phyloP scores from a whole-genome alignment of 2,888 invertebrate genomes.

The Lasioglossum lativentre region DNA sequence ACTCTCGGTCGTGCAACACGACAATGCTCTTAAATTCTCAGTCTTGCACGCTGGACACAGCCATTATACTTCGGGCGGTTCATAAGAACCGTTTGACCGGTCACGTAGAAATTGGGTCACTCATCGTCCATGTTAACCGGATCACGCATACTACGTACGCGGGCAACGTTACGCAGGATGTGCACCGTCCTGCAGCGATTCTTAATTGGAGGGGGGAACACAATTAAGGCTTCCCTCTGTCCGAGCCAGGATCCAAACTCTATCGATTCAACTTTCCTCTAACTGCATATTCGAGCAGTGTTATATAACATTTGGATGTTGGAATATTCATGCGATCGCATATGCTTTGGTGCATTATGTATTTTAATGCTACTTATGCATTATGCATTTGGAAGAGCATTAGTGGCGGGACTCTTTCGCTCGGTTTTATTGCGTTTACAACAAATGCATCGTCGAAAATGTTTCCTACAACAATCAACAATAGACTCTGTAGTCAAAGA shows the following conservation, averaged over 20 bases:
- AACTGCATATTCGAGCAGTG: neutral
- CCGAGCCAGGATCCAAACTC: neutral
- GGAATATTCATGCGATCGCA: neutral
- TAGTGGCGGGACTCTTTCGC: neutral
- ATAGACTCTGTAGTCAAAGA: neutral
- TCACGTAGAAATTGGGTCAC: slow-evolving; percentile 53
- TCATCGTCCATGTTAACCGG: neutral
- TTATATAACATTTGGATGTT: slow-evolving; percentile 1
- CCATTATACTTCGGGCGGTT: slow-evolving; percentile 58
- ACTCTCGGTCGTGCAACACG: slow-evolving; percentile 75
- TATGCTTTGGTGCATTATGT: neutral
- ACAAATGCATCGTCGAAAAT: neutral
- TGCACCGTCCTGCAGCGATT: slow-evolving; percentile 13
- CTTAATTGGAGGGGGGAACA: neutral
- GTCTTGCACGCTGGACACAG: slow-evolving; percentile 53
- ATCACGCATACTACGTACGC: neutral
- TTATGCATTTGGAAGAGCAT: neutral
- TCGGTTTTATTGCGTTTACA: neutral
- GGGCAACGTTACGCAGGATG: neutral
- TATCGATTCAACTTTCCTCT: neutral
- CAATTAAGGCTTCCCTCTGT: slow-evolving; percentile 5
- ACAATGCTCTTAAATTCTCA: slow-evolving; percentile 83
- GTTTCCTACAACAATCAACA: neutral
- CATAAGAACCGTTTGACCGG: slow-evolving; percentile 47
- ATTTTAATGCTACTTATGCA: neutral